Conservation (phyloP, 2,797 vertebrate genomes). For the Leptoclinus maculatus region DNA sequence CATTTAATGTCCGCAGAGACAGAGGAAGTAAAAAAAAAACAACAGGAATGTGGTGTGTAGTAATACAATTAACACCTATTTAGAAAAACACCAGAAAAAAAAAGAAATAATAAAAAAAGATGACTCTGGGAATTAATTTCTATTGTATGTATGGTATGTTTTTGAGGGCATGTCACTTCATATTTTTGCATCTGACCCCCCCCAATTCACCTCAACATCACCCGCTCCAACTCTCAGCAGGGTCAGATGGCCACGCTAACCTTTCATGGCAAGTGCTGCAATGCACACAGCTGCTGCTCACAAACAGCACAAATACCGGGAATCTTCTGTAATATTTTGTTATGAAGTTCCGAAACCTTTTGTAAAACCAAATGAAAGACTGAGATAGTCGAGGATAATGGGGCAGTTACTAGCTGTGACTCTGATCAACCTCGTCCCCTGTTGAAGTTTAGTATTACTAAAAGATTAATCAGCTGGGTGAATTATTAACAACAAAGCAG, state of each 20-base stretch:
- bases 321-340: not conserved
- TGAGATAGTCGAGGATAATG: not conserved
- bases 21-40: conserved; percentile 25
- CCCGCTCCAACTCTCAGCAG: conserved; percentile 18
- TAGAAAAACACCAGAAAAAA: not conserved
- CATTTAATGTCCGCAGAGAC: conserved; percentile 65
- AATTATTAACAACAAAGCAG: conserved; percentile 68
- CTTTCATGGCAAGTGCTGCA: conserved; percentile 29
- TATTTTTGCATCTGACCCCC: conserved; percentile 29
- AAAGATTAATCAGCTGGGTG: conserved; percentile 65
- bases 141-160: not conserved
- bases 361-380: not conserved
- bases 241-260: conserved; percentile 36
- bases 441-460: conserved; percentile 52
- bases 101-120: not conserved
- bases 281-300: conserved; percentile 46
- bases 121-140: not conserved
- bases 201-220: conserved; percentile 5
- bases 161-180: conserved; percentile 14
- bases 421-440: conserved; percentile 30
- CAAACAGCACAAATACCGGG: not conserved
- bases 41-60: conserved; percentile 9
- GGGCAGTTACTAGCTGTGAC: not conserved
- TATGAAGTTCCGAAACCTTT: not conserved
- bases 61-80: conserved; percentile 17